Evolutionary conservation across 2,888 invertebrate genomes (phyloP), one percentile per base, ranked within the genome.

Genomic region (Drosophila paranaensis): DNA sequence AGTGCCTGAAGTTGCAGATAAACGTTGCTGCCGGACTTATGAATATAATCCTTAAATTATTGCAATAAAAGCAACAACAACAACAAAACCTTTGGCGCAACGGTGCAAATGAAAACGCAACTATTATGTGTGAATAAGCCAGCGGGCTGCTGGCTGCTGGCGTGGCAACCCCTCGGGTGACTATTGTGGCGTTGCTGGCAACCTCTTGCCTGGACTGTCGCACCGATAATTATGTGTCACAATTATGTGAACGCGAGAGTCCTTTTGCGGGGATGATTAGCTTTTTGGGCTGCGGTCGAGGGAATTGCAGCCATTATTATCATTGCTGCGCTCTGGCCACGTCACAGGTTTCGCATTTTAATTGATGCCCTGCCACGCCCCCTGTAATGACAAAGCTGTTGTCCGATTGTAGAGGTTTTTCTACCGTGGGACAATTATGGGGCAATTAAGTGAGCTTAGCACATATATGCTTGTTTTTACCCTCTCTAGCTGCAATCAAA

Each of bases 21-120:
- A 85, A 71, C 79, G 69, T 70, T 64, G 53, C 53, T 74, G 77
- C 73, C 46, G 83, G 87, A 82, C 85, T 87, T 89, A 88, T 82
- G 89, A 81, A 84, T 82, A 84, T 87, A 87, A 87, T 87, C 86
- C 89, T 75, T 79, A 87, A 88, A 87, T 87, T 87, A 88, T 88
- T 77, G 76, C 84, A 84, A 75, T 70, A 83, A 83, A 88, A 70
- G 20, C 74, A 74, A 72, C 75, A 74, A 72, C 63, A 51, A 20
- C 20, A 16, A 79, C 79, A 79, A 71, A 70, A 73, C 71, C 60
- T 42, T 67, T 50, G 60, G 68, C 68, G 63, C 76, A 83, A 76
- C 71, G 75, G 54, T 45, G 77, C 77, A 81, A 71, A 77, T 81
- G 75, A 79, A 79, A 72, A 64, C 76, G 57, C 69, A 87, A 81